A percentile compares a stretch with the other conserved stretches of the same genome.
Conservation (phyloP, 2,888 invertebrate species). For the Mimumesa dahlbomi region DNA sequence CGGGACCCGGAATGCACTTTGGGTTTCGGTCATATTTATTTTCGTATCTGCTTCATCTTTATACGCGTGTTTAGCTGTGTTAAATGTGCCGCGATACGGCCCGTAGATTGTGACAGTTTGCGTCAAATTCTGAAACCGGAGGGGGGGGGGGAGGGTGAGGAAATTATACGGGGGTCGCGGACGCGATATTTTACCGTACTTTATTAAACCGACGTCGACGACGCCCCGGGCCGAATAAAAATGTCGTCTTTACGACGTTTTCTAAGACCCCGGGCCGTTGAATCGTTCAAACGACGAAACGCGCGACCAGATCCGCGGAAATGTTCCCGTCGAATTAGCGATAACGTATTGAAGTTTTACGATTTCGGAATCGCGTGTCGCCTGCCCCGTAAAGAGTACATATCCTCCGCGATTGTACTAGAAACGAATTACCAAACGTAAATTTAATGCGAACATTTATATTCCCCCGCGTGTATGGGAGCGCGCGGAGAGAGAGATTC, state of each 20-base stretch:
- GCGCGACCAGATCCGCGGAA: no score
- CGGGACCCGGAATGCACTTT: constrained; percentile 60
- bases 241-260: background rate
- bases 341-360: constrained; percentile 7
- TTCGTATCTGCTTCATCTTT: constrained; percentile 57
- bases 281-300: no score
- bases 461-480: no score
- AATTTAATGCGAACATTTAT: background rate
- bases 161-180: constrained; percentile 19
- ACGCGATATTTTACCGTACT: constrained; percentile 18
- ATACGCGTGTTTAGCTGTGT: constrained; percentile 56
- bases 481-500: no score
- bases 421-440: background rate
- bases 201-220: constrained; percentile 28
- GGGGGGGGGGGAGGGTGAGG: no score
- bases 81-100: constrained; percentile 51
- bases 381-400: background rate
- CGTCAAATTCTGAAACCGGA: constrained; percentile 33
- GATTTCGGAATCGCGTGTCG: background rate
- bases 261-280: no score
- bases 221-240: constrained; percentile 20
- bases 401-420: background rate
- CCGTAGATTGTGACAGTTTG: constrained; percentile 35
- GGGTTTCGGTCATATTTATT: constrained; percentile 58
- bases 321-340: background rate